Base-by-base conservation (phyloP, 2,888 invertebrate species). In the Lymantria monacha region DNA sequence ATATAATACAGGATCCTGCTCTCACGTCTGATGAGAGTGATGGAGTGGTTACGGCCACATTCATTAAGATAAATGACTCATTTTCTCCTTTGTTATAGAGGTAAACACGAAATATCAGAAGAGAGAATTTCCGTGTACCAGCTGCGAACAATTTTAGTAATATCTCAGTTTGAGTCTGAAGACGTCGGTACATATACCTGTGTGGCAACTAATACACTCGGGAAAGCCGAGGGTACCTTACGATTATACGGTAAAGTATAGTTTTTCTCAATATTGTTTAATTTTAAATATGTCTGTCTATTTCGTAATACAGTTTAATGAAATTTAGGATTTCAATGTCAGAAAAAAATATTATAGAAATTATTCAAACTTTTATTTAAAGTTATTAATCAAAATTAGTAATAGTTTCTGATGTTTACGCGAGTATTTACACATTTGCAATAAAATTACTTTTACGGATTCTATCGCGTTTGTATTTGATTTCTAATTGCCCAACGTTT, bases 101-200 rank as follows among this genome's bases (percentile, higher is more conserved):
- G 91, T 48, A 95, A 94, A 72, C 93, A 94, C 74, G 92, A 93
- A 61, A 93, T 95, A 60, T 85, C 92, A 46, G 95, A 95, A 74
- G 92, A 92, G 51, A 87, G 92, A 42, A 78, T 92, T 43, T 91
- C 92, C 7, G 79, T 92, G 44, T 95, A 94, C 81, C 94, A 94
- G 77, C 88, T 93, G 44, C 90, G 93, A 51, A 93, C 94, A 74
- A 89, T 92, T 48, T 85, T 95, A 53, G 93, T 92, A 48, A 93
- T 95, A 66, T 89, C 91, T 37, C 92, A 93, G 65, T 93, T 95
- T 66, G 89, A 86, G 48, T 81, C 82, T 46, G 84, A 90, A 55
- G 95, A 95, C 76, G 85, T 93, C 41, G 95, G 94, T 5, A 93
- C 93, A 2, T 95, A 95, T 76, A 94, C 93, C 44, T 96, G 96